Evolutionary conservation across 2,797 vertebrate species (phyloP).

Genomic region (Coregonus suidteri): DNA sequence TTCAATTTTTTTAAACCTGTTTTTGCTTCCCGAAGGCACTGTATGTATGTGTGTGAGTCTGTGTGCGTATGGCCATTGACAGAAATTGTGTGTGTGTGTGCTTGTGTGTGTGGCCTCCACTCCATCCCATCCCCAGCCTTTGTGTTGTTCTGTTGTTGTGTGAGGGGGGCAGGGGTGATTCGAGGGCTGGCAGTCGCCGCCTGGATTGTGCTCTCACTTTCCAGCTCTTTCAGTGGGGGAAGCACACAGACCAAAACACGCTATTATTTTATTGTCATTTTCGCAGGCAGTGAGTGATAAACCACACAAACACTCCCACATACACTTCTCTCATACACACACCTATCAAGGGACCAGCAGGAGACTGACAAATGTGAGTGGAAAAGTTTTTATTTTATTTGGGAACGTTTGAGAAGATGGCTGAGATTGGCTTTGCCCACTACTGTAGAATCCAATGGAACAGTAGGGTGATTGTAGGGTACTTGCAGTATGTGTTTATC

Average conservation of each 20-base stretch:
- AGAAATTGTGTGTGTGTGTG: neutral
- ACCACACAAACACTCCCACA: conserved; percentile 47
- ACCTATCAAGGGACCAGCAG: conserved; percentile 75
- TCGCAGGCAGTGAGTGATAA: conserved; percentile 45
- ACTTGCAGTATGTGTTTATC: too few species aligned
- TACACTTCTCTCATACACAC: conserved; percentile 51
- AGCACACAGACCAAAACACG: conserved; percentile 55
- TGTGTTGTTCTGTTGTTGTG: conserved; percentile 55
- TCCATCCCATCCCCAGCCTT: conserved; percentile 25
- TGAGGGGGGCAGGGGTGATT: conserved; percentile 19
- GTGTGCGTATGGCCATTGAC: neutral
- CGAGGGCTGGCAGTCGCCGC: conserved; percentile 59
- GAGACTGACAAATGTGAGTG: conserved; percentile 1
- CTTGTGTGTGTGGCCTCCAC: conserved; percentile 9
- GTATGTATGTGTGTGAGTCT: neutral
- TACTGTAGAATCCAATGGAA: too few species aligned
- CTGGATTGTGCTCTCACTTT: conserved; percentile 74
- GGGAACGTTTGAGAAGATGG: conserved; percentile 14
- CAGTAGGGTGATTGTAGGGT: too few species aligned
- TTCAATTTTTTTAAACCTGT: too few species aligned
- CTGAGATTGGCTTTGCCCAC: too few species aligned
- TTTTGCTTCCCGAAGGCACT: too few species aligned
- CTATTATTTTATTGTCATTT: conserved; percentile 68
- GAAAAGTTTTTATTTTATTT: conserved; percentile 5
- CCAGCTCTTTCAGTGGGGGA: conserved; percentile 74